Evolutionary conservation across 1,140 invertebrate genomes (phyloP).

Genomic region (Sarcophaga peregrina): DNA sequence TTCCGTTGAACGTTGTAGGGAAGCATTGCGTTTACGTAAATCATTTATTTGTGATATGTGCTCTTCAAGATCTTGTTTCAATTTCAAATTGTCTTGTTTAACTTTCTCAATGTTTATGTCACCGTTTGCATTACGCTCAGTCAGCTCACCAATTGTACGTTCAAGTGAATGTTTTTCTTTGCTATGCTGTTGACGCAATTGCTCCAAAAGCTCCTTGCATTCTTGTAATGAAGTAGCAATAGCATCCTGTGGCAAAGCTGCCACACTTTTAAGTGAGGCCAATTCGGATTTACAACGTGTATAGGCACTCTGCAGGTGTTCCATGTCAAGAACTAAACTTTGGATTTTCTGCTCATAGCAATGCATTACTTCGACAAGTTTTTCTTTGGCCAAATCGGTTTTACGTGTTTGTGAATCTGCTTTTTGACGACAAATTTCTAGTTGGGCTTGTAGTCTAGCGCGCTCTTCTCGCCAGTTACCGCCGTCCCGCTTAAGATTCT

Average conservation of each 20-base stretch:
- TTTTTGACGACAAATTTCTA: constrained; percentile 60
- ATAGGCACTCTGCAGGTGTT: constrained; percentile 71
- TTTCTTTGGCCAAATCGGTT: constrained; percentile 69
- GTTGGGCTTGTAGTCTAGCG: constrained; percentile 59
- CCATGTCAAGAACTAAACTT: constrained; percentile 71
- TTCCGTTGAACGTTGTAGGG: constrained; percentile 51
- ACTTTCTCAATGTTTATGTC: constrained; percentile 54
- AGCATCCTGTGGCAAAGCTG: constrained; percentile 68
- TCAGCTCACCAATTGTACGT: constrained; percentile 63
- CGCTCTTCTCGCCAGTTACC: constrained; percentile 63
- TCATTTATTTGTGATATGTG: constrained; percentile 40
- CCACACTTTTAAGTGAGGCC: constrained; percentile 70
- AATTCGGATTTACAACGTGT: constrained; percentile 70
- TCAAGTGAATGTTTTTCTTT: constrained; percentile 69
- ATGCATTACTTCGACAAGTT: constrained; percentile 71
- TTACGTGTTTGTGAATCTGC: constrained; percentile 66
- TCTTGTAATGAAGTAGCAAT: constrained; percentile 73
- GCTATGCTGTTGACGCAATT: constrained; percentile 73
- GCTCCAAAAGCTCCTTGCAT: constrained; percentile 73
- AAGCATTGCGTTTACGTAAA: constrained; percentile 43
- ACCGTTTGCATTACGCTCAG: constrained; percentile 54
- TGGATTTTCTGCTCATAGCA: constrained; percentile 73
- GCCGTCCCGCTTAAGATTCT: constrained; percentile 70
- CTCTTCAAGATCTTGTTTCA: constrained; percentile 51
- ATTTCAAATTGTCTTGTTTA: constrained; percentile 66